These are phyloP conservation scores for Catamblyrhynchus diadema DNA, from an alignment of 2,797 vertebrate genomes.

Conservation along the genomic window DNA sequence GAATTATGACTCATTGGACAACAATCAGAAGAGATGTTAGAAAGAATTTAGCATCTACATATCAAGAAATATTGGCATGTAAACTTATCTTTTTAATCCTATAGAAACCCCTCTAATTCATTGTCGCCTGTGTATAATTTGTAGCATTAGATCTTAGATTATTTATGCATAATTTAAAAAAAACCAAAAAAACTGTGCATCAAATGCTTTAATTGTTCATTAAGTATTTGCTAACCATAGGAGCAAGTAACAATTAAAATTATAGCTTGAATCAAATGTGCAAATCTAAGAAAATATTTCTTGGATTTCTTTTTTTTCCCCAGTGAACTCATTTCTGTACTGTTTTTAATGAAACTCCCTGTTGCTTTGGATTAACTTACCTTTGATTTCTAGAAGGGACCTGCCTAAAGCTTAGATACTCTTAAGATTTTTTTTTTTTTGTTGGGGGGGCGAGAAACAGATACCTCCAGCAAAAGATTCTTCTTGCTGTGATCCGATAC, in stretches of 20 bases:
- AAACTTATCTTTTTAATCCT: not conserved
- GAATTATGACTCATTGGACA: not conserved
- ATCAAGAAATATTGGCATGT: not conserved
- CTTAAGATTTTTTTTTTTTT: not conserved
- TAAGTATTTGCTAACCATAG: not conserved
- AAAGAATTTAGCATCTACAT: not conserved
- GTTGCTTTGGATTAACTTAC: not conserved
- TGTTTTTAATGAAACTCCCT: not conserved
- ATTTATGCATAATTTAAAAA: not conserved
- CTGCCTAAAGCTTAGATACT: not conserved
- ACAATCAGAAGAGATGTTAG: not conserved
- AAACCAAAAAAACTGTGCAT: not conserved
- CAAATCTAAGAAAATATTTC: not conserved
- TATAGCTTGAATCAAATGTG: not conserved
- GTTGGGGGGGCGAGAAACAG: not conserved
- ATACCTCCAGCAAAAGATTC: not conserved
- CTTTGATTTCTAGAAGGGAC: not conserved
- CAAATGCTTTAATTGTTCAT: not conserved
- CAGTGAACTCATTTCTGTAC: not conserved
- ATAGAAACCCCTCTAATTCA: not conserved
- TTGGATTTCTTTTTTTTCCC: not conserved
- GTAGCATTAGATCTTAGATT: not conserved
- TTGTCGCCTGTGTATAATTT: not conserved
- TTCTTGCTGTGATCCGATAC: not conserved
- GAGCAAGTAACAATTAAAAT: not conserved